Percentiles rank a stretch among this genome's conserved stretches.
Evolutionary conservation across 2,797 vertebrate genomes (phyloP).

Genomic region (Danionella dracula): DNA sequence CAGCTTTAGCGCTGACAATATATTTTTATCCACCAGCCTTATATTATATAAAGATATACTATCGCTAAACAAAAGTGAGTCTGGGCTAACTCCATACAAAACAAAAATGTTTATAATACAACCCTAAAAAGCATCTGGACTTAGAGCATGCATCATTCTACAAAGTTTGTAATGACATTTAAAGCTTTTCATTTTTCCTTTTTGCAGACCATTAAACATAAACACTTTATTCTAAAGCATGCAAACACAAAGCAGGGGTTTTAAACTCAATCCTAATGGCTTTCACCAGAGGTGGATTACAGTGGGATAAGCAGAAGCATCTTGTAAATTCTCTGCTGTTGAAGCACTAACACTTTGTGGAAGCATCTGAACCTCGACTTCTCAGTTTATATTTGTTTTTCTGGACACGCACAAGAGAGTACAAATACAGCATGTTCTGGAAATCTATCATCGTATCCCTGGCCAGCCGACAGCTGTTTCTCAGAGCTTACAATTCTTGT

Average conservation of each 20-base stretch:
- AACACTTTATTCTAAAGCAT: not conserved
- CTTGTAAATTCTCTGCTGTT: conserved; percentile 17
- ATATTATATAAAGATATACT: too few relatives aligned
- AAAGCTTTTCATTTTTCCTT: not conserved
- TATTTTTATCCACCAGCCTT: too few relatives aligned
- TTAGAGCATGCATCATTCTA: not conserved
- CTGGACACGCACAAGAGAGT: not conserved
- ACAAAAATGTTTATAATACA: too few relatives aligned
- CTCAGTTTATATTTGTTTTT: conserved; percentile 11
- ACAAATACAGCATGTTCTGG: not conserved
- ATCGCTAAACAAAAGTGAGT: too few relatives aligned
- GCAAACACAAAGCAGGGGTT: not conserved
- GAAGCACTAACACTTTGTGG: conserved; percentile 1
- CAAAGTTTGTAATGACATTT: conserved; percentile 12
- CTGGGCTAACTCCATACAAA: too few relatives aligned
- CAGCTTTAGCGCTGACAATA: too few relatives aligned
- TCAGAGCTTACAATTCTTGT: conserved; percentile 20
- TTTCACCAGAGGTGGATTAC: not conserved
- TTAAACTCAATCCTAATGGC: conserved; percentile 7
- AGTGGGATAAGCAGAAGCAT: not conserved
- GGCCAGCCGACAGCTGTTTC: conserved; percentile 35
- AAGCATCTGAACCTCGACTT: conserved; percentile 17
- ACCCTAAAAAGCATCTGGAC: conserved; percentile 4
- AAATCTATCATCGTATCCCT: conserved; percentile 27
- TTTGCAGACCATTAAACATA: not conserved